phyloP scores from a whole-genome alignment of 2,888 invertebrate species.

The Dasypogon diadema region DNA sequence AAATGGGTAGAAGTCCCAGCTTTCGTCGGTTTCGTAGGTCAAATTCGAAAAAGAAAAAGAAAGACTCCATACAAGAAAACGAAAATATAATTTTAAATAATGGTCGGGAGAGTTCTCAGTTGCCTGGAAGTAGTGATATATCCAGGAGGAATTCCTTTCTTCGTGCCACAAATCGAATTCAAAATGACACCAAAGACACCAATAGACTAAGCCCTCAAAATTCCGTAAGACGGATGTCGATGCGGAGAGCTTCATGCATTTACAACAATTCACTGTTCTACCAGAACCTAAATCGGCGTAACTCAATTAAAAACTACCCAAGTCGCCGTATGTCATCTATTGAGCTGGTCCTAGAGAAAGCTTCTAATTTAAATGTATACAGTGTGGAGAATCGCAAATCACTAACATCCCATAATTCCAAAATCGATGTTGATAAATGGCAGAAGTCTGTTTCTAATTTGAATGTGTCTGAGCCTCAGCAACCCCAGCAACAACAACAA shows the following conservation, averaged over 20 bases:
- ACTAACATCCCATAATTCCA: constrained; percentile 66
- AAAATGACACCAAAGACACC: constrained; percentile 82
- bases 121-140: constrained; percentile 58
- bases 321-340: constrained; percentile 67
- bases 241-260: constrained; percentile 66
- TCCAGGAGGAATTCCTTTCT: constrained; percentile 74
- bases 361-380: constrained; percentile 66
- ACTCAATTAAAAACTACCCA: constrained; percentile 64
- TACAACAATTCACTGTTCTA: constrained; percentile 67
- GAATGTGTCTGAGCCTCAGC: constrained; percentile 63
- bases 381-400: constrained; percentile 67
- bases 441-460: constrained; percentile 65
- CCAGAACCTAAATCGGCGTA: constrained; percentile 65
- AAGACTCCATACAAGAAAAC: constrained; percentile 71
- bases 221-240: constrained; percentile 70
- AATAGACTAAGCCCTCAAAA: constrained; percentile 78
- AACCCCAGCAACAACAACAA: constrained; percentile 57
- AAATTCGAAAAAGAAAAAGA: constrained; percentile 74
- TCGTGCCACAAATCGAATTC: constrained; percentile 75
- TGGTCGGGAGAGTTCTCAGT: constrained; percentile 78
- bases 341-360: constrained; percentile 67
- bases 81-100: constrained; percentile 75
- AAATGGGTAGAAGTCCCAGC: constrained; percentile 78
- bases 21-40: constrained; percentile 79
- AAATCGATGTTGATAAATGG: constrained; percentile 67